These are phyloP conservation scores for Leptatherina wallacei DNA, from an alignment of 2,797 vertebrate genomes.

Conservation along the genomic window DNA sequence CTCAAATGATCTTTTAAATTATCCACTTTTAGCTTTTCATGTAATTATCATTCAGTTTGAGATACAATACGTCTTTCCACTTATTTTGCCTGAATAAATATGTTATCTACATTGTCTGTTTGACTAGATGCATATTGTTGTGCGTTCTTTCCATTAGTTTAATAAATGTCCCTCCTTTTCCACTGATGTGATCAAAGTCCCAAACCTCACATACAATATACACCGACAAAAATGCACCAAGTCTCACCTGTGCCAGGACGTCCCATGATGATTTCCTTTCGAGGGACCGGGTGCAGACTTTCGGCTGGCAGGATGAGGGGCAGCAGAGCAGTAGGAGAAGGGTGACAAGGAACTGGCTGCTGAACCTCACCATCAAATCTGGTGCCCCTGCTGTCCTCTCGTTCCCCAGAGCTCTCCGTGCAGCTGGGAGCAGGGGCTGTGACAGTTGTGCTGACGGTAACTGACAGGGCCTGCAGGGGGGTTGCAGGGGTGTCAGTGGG, in stretches of 20 bases:
- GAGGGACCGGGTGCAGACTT: slow-evolving; percentile 89
- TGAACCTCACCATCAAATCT: slow-evolving; percentile 83
- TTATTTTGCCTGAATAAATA: background rate
- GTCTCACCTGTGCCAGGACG: slow-evolving; percentile 93
- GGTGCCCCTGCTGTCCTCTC: slow-evolving; percentile 65
- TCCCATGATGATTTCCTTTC: slow-evolving; percentile 95
- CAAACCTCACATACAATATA: slow-evolving; percentile 20
- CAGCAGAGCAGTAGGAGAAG: slow-evolving; percentile 91
- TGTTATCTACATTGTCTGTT: slow-evolving; percentile 11
- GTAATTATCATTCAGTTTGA: slow-evolving; percentile 12
- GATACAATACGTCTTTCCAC: slow-evolving; percentile 10
- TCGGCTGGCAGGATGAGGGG: slow-evolving; percentile 91
- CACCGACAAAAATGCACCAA: slow-evolving; percentile 14
- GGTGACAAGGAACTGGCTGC: slow-evolving; percentile 93
- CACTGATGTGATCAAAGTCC: background rate
- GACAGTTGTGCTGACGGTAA: slow-evolving; percentile 77
- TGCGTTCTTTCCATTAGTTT: background rate
- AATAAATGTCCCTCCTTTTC: background rate
- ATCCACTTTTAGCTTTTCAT: background rate
- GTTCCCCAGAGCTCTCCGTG: slow-evolving; percentile 61
- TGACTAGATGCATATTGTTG: background rate
- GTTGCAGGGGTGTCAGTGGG: slow-evolving; percentile 57
- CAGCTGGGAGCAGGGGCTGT: slow-evolving; percentile 63
- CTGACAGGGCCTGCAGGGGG: slow-evolving; percentile 77
- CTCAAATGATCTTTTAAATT: slow-evolving; percentile 2